phyloP scores from a whole-genome alignment of 1,140 invertebrate genomes.

The Drosophila burlai region DNA sequence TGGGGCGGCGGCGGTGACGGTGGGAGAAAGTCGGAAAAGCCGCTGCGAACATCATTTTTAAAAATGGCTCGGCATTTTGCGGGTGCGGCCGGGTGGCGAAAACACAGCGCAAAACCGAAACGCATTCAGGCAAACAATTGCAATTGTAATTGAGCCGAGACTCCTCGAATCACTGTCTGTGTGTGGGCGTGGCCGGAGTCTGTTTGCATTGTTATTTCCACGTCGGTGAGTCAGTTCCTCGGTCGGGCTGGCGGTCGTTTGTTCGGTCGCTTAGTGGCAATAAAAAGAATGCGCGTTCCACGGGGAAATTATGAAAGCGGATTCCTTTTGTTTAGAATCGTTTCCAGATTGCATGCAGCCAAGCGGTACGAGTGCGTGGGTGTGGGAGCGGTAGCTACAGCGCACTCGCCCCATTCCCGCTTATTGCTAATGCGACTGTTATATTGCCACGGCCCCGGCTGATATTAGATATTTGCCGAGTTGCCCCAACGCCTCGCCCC shows the following conservation, averaged over 20 bases:
- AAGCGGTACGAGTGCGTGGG: constrained; percentile 32
- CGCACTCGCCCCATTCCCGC: constrained; percentile 69
- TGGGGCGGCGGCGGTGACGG: too few relatives aligned
- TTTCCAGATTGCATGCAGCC: constrained; percentile 80
- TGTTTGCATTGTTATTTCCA: constrained; percentile 83
- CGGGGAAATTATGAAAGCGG: constrained; percentile 82
- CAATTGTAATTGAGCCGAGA: constrained; percentile 83
- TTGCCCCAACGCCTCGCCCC: constrained; percentile 35
- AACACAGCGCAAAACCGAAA: constrained; percentile 70
- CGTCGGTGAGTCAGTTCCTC: constrained; percentile 27
- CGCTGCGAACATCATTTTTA: constrained; percentile 72
- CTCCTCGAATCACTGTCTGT: constrained; percentile 57
- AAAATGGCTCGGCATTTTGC: constrained; percentile 70
- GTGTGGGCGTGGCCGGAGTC: constrained; percentile 44
- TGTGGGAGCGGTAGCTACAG: constrained; percentile 8
- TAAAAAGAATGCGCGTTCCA: constrained; percentile 83
- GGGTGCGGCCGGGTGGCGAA: constrained; percentile 47
- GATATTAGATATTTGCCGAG: constrained; percentile 43
- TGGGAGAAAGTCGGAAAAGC: constrained; percentile 40
- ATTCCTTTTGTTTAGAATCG: constrained; percentile 84
- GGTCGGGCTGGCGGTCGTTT: constrained; percentile 34
- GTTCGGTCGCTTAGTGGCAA: constrained; percentile 80
- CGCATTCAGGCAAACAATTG: constrained; percentile 83
- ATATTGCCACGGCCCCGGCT: constrained; percentile 38
- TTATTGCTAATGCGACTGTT: constrained; percentile 77